Evolutionary conservation across 2,888 invertebrate genomes (phyloP), one percentile per base, ranked within the genome.

Genomic region (Trissolcus brochymenae): DNA sequence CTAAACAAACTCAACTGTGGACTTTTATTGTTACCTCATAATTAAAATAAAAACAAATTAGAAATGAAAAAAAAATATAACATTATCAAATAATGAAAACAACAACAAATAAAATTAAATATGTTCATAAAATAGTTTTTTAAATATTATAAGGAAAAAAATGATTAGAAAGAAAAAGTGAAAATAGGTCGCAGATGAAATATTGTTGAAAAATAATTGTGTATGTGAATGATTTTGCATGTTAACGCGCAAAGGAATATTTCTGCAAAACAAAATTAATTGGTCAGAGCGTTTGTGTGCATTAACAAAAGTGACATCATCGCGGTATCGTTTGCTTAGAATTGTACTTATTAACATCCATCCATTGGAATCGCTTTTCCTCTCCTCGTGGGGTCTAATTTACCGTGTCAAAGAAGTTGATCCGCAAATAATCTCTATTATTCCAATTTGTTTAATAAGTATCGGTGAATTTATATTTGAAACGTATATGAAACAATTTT

Each of bases 301-400:
- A 59, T 67, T 57, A 67, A 46, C 74, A 46, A 67, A 56, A 6
- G n/a, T 62, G 74, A 74, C 57, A 67, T 74, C 74, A 62, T 29
- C 40, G 43, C 35, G 46, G 56, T 49, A 67, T 74, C 56, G 61
- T 62, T 57, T 61, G 56, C 74, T 50, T 51, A 40, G 66, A 74
- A 74, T 74, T 74, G 67, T 57, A 14, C 49, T 74, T 66, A 74
- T 73, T 73, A 65, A 66, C 60, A 55, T 61, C 73, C 0, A 49
- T 40, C 21, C 29, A 49, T 21, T 35, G 57, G 60, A 53, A 9
- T 17, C 61, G 66, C 56, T 74, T 72, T 59, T 57, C 53, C 62
- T 55, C 67, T 72, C 67, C 60, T 72, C 57, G 76, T 77, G 76
- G 72, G 76, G 76, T 77, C 76, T 67, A 72, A 72, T 77, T 77